Base-by-base conservation (phyloP, 2,888 invertebrate species). In the Erebia palarica region DNA sequence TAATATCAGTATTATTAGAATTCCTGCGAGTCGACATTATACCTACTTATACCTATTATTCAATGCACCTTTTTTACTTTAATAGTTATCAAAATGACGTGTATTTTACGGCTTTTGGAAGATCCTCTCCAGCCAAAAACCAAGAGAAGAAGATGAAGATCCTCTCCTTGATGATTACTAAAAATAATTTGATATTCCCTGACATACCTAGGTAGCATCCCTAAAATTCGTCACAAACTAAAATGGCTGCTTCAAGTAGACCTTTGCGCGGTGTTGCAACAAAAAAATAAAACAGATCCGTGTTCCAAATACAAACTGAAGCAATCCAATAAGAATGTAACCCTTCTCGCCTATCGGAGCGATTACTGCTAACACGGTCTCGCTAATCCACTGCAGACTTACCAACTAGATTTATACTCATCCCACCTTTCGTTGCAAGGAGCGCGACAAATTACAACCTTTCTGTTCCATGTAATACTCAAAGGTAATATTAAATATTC, bases 301-400 rank as follows among this genome's bases (percentile, higher is more conserved):
- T 16, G 21, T 67, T 63, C 49, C 18, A 49, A 71, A 63, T 66
- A 55, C 7, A 11, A 65, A 55, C 55, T 55, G 16, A 65, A 55
- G 44, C 47, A 27, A 59, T 68, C 68, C 53, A 59, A 64, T 68
- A 68, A 68, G 65, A 59, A 53, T 68, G n/a, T 42, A 65, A 65
- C 72, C 59, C 69, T 42, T 61, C 44, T 21, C 63, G 58, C 49
- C 51, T 60, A 67, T 68, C 68, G 21, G 58, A 55, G 68, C 36
- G 58, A 76, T 77, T 72, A 76, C 73, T 75, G 68, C 73, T 72
- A 74, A 77, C 75, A 75, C 75, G 72, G 70, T 75, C 68, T 61
- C 70, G 51, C 66, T 76, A 76, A 76, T 77, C 77, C 75, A 69
- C 53, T 70, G 71, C 65, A 70, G 72, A 74, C 75, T 73, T 71